Evolutionary conservation across 2,888 invertebrate genomes (phyloP), one percentile per base, ranked within the genome.

Genomic region (Nezara viridula): DNA sequence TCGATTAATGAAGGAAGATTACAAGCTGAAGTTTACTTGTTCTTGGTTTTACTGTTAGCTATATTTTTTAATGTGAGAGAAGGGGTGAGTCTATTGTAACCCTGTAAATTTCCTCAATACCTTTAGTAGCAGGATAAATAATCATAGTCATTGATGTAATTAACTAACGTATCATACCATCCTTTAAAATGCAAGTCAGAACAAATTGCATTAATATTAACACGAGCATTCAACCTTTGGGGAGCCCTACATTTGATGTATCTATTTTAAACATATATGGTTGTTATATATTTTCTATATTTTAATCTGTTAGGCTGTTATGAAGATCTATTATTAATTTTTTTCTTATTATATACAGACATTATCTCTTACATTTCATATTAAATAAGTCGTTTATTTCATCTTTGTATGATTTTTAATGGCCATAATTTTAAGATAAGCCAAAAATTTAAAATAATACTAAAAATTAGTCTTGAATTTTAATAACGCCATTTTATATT

Each of bases 61-160:
- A 24, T 81, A n/a, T 44, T 81, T n/a, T n/a, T 81, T 81, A 81
- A 81, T 24, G 5, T 44, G 21, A 81, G 44, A 81, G 81, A 81
- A 81, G 81, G 40, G 81, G 81, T 81, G 81, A 81, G 81, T 81
- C n/a, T 19, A 47, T 44, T 44, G 12, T 12, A 44, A 44, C 81
- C 81, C 44, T 81, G 16, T 81, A 81, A 3, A n/a, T 81, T 47
- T n/a, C 44, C 81, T 12, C 14, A 81, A 81, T 81, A 81, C 81
- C 81, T 44, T 40, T 14, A 1, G 44, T 81, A 81, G 44, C 81
- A 44, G 81, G 81, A 44, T 44, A 37, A 37, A 73, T 73, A 73
- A 37, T 37, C 37, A 9, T 60, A 60, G 60, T 60, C 3, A n/a
- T 73, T 73, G 16, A 21, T 27, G 19, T 73, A 7, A 19, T 37